Percentiles rank a stretch among this genome's conserved stretches.
Conservation (phyloP, 2,113 vertebrate genomes). For the Orcinus orca region DNA sequence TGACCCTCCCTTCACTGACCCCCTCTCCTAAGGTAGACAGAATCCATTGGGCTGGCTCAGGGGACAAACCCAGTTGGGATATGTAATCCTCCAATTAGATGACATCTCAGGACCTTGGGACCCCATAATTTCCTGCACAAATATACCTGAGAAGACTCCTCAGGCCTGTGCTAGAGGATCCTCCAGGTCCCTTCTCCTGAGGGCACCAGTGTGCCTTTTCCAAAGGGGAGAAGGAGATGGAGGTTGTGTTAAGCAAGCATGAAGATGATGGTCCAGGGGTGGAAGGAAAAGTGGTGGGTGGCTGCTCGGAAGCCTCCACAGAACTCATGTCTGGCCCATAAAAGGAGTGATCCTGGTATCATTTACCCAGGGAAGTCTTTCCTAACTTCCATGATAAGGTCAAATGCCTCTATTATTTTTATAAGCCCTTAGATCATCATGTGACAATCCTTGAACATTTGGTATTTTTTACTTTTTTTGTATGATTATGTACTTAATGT, state of each 20-base stretch:
- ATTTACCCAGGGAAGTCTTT: not conserved
- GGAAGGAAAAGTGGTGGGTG: not conserved
- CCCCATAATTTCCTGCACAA: not conserved
- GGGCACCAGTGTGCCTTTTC: not conserved
- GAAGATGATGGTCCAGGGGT: not conserved
- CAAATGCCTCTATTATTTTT: not conserved
- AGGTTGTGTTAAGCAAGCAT: not conserved
- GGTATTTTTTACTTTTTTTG: not conserved
- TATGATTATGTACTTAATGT: not conserved
- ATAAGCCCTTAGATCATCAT: not conserved
- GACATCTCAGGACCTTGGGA: not conserved
- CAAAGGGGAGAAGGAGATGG: not conserved
- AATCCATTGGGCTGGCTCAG: not conserved
- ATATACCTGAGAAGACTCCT: not conserved
- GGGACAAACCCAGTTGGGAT: not conserved
- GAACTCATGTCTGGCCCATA: not conserved
- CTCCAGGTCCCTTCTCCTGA: not conserved
- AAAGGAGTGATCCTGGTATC: not conserved
- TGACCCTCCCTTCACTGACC: not conserved
- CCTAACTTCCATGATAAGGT: not conserved
- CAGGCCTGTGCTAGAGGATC: accelerated
- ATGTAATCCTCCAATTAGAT: not conserved
- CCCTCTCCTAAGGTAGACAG: not conserved
- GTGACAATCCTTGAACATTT: not conserved
- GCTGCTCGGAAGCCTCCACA: not conserved